These are phyloP conservation scores for Cassiopea andromeda DNA, from an alignment of 30 jellyfish, hydroid and myxozoan species.

Conservation along the genomic window DNA sequence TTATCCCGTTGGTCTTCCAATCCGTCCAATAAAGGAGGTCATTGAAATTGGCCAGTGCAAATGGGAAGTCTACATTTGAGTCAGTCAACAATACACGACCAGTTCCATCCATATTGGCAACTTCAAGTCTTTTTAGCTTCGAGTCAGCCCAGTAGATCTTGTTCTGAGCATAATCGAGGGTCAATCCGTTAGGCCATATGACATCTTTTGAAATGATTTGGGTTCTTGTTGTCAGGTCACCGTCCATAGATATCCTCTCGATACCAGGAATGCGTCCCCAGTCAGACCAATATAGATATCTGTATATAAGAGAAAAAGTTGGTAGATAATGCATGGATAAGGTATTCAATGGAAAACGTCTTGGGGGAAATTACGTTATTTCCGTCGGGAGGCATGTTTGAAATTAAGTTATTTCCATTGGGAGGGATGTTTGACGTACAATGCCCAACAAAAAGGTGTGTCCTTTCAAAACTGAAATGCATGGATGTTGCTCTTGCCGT, in stretches of 20 bases:
- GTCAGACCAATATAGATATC: slow-evolving; percentile 94
- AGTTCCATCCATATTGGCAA: slow-evolving; percentile 82
- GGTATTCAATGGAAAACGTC: no score
- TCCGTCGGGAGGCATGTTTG: no score
- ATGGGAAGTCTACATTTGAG: slow-evolving; percentile 63
- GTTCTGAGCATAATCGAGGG: slow-evolving; percentile 83
- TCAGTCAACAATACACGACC: slow-evolving; percentile 52
- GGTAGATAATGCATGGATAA: not conserved
- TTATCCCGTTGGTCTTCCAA: slow-evolving; percentile 81
- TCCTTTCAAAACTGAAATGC: no score
- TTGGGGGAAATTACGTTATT: no score
- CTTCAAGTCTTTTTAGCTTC: slow-evolving; percentile 81
- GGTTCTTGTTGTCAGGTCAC: slow-evolving; percentile 79
- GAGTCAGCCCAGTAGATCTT: slow-evolving; percentile 95
- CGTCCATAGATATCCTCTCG: slow-evolving; percentile 94
- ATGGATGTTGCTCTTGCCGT: no score
- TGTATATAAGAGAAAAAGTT: not conserved
- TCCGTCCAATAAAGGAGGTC: slow-evolving; percentile 86
- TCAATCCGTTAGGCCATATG: slow-evolving; percentile 95
- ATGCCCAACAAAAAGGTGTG: no score
- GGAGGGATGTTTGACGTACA: no score
- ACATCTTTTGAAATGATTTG: slow-evolving; percentile 61
- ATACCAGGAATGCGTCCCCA: slow-evolving; percentile 93
- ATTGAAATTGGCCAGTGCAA: slow-evolving; percentile 80
- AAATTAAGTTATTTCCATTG: no score